Evolutionary conservation across 1,140 invertebrate species (phyloP).

Genomic region (Epicauta chinensis): DNA sequence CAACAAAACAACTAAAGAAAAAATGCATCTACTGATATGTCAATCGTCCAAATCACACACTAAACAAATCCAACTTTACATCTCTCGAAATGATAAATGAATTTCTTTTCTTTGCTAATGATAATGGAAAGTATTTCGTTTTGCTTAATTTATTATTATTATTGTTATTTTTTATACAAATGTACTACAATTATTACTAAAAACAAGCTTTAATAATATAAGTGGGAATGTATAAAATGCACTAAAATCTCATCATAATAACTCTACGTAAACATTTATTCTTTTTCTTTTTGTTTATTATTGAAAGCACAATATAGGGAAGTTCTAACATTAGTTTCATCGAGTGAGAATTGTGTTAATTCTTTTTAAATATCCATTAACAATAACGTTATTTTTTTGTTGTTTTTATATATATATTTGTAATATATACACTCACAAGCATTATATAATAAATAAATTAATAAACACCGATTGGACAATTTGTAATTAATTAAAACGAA

Average conservation of each 20-base stretch:
- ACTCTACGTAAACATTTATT: not conserved
- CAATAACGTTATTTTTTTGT: slow-evolving; percentile 18
- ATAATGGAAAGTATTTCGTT: no score
- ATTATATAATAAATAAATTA: no score
- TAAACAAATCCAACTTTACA: slow-evolving; percentile 2
- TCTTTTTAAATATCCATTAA: slow-evolving; percentile 19
- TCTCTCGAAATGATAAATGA: no score
- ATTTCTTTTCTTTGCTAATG: no score
- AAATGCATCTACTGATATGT: slow-evolving; percentile 4
- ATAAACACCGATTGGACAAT: no score
- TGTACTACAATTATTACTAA: no score
- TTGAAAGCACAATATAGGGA: slow-evolving; percentile 26
- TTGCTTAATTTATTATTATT: no score
- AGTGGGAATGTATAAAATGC: slow-evolving; percentile 17
- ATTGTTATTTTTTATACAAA: slow-evolving; percentile 17
- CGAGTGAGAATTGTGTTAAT: slow-evolving; percentile 10
- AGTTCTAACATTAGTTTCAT: slow-evolving; percentile 8
- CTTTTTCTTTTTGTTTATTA: not conserved
- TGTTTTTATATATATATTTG: not conserved
- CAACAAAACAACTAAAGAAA: not conserved
- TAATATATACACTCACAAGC: slow-evolving; percentile 29
- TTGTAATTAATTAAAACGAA: no score
- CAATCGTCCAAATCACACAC: slow-evolving; percentile 7
- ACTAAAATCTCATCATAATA: slow-evolving; percentile 8
- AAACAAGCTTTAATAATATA: slow-evolving; percentile 11